Conservation (phyloP, 2,113 vertebrate genomes). For the Sclerurus mexicanus region DNA sequence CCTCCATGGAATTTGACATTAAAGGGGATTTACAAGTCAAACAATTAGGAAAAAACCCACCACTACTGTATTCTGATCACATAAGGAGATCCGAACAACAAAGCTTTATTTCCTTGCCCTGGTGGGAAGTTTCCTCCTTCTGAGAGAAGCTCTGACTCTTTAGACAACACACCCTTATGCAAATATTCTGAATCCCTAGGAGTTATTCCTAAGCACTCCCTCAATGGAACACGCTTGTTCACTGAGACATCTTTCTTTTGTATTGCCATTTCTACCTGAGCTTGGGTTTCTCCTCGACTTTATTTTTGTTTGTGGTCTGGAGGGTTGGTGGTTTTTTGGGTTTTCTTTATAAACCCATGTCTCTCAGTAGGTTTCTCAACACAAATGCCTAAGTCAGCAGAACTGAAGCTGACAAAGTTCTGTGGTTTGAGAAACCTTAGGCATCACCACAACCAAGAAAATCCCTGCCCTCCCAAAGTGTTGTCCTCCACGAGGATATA, state of each 20-base stretch:
- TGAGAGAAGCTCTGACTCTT: neutral
- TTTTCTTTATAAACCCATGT: neutral
- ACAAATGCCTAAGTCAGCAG: neutral
- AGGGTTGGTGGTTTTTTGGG: neutral
- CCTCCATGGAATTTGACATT: neutral
- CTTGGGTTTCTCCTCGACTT: neutral
- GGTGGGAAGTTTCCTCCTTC: neutral
- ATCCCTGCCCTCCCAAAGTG: neutral
- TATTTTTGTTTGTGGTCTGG: neutral
- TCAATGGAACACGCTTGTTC: neutral
- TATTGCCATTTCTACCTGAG: neutral
- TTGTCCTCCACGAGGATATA: neutral
- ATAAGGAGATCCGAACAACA: neutral
- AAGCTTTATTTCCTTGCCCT: neutral
- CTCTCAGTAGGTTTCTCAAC: neutral
- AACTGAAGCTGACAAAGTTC: neutral
- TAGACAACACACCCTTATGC: neutral
- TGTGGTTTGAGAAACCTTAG: neutral
- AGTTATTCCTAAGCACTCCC: neutral
- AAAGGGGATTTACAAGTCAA: neutral
- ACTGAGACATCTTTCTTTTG: accelerated
- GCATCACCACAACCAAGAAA: neutral
- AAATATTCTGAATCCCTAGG: neutral
- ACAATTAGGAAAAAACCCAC: neutral
- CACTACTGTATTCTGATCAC: neutral